A percentile compares a stretch with the other conserved stretches of the same genome.
Conservation (phyloP, 2,113 vertebrate species). For the Speoplatyrhinus poulsoni region DNA sequence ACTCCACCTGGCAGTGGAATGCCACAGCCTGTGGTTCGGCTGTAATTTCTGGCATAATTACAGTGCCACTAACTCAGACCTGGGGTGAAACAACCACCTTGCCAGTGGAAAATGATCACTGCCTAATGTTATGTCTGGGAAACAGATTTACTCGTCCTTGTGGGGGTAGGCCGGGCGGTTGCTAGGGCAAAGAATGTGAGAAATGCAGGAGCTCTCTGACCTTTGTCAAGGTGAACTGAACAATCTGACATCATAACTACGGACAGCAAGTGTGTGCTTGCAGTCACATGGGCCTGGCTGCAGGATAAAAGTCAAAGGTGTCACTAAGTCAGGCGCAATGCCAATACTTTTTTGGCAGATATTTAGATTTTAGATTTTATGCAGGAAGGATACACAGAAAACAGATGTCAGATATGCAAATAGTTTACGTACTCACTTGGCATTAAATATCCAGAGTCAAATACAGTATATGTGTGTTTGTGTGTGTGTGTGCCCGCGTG, state of each 20-base stretch:
- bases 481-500: background rate
- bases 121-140: constrained; percentile 71
- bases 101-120: constrained; percentile 60
- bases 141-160: constrained; percentile 63
- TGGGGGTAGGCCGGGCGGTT: constrained; percentile 38
- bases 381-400: constrained; percentile 12
- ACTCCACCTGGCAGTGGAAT: constrained; percentile 78
- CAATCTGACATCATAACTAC: constrained; percentile 57
- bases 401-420: background rate
- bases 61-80: constrained; percentile 67
- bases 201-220: constrained; percentile 64
- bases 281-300: constrained; percentile 35
- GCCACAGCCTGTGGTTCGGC: constrained; percentile 73
- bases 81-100: constrained; percentile 71
- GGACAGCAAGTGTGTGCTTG: constrained; percentile 54
- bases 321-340: constrained; percentile 37
- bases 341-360: constrained; percentile 28
- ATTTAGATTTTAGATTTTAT: constrained; percentile 26
- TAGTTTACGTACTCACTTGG: background rate
- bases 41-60: constrained; percentile 77
- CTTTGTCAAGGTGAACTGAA: constrained; percentile 63
- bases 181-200: constrained; percentile 60
- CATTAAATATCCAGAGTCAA: background rate
- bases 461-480: background rate
- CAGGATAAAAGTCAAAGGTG: constrained; percentile 48